Percentiles rank a stretch among this genome's conserved stretches.
phyloP scores from a whole-genome alignment of 2,888 invertebrate species.

The Lepas anatifera region DNA sequence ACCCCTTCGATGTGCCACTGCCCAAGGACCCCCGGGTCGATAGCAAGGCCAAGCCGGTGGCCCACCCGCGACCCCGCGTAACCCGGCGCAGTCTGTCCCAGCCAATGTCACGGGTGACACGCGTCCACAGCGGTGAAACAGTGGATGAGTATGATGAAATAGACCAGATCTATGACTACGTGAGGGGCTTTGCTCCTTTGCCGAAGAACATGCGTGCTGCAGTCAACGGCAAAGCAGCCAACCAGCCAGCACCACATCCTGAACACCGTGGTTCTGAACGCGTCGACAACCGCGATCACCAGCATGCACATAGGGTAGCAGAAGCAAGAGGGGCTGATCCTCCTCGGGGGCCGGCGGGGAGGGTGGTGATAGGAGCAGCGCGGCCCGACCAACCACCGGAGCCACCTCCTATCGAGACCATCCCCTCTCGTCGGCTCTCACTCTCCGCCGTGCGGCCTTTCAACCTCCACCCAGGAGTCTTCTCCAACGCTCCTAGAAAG shows the following conservation, averaged over 20 bases:
- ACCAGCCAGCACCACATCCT: constrained; percentile 14
- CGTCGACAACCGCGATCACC: constrained; percentile 32
- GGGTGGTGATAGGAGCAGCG: constrained; percentile 4
- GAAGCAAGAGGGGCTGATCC: too few relatives aligned
- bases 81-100: constrained; percentile 11
- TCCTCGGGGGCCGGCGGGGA: background rate
- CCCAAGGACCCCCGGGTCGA: constrained; percentile 24
- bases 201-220: constrained; percentile 56
- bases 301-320: constrained; percentile 38
- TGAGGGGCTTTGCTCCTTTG: constrained; percentile 78
- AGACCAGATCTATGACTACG: constrained; percentile 92
- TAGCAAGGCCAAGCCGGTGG: constrained; percentile 13
- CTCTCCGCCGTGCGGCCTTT: constrained; percentile 17
- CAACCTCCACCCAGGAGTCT: constrained; percentile 15
- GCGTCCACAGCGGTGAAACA: constrained; percentile 10
- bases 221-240: constrained; percentile 27
- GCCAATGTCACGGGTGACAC: constrained; percentile 15
- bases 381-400: constrained; percentile 44
- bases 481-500: constrained; percentile 17
- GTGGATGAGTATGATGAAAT: constrained; percentile 84
- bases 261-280: constrained; percentile 17
- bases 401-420: constrained; percentile 84
- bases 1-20: constrained; percentile 25
- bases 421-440: constrained; percentile 46
- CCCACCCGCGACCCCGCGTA: constrained; percentile 17